Percentiles rank a stretch among this genome's conserved stretches.
Evolutionary conservation across 64 coral and sea anemone genomes (phyloP).

Genomic region (Orbicella faveolata): DNA sequence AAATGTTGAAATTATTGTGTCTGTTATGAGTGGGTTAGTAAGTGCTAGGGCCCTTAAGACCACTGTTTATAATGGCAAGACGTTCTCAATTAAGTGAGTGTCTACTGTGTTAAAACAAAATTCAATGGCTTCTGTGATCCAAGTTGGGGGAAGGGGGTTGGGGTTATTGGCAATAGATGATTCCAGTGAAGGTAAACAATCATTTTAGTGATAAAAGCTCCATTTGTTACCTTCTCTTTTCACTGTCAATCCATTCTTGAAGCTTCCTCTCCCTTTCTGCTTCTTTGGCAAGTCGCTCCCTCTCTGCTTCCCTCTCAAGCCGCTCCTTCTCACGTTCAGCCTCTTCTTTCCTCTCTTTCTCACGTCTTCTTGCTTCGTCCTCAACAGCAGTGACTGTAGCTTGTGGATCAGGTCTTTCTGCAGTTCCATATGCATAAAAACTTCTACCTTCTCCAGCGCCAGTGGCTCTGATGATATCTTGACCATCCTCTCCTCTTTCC

Average conservation of each 20-base stretch:
- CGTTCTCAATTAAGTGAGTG: neutral
- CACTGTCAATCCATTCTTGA: conserved; percentile 40
- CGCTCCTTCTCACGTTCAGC: conserved; percentile 51
- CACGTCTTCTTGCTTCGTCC: conserved; percentile 33
- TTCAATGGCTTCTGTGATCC: neutral
- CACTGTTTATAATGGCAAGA: neutral
- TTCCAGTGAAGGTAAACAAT: neutral
- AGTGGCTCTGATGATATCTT: conserved; percentile 43
- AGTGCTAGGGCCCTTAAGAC: too few relatives aligned
- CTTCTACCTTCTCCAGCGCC: conserved; percentile 37
- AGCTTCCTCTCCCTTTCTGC: conserved; percentile 28
- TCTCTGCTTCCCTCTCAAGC: conserved; percentile 16
- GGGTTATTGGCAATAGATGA: neutral
- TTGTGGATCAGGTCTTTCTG: conserved; percentile 30
- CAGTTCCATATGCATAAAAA: conserved; percentile 13
- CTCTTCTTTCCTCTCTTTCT: conserved; percentile 51
- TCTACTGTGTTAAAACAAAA: neutral
- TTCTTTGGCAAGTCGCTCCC: conserved; percentile 3
- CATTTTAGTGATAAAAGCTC: neutral
- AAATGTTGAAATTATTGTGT: too few relatives aligned
- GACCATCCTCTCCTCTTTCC: conserved; percentile 2
- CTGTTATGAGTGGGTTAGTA: too few relatives aligned
- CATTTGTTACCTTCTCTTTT: conserved; percentile 14
- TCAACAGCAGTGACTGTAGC: conserved; percentile 53
- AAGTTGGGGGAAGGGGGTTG: too few relatives aligned